Percentiles rank a stretch among this genome's conserved stretches.
Evolutionary conservation across 2,888 invertebrate genomes (phyloP).

Genomic region (Amphipyra tragopoginis): DNA sequence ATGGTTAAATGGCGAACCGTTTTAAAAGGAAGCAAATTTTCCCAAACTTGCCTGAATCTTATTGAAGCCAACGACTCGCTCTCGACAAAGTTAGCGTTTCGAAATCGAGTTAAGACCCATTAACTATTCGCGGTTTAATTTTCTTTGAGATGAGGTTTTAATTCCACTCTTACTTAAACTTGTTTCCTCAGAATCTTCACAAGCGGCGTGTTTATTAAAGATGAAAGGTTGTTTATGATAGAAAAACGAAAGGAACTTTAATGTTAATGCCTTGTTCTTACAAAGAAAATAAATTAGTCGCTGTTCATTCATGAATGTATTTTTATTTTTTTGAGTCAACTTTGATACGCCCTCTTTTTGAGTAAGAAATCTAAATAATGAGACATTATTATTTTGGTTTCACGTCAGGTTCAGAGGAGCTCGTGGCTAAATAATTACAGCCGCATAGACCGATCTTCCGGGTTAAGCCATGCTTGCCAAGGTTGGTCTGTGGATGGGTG

Average conservation of each 20-base stretch:
- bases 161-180: conserved; percentile 75
- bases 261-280: conserved; percentile 22
- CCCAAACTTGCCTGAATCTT: conserved; percentile 80
- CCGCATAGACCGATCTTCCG: too few species aligned
- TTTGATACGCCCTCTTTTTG: too few species aligned
- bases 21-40: conserved; percentile 80
- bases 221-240: conserved; percentile 65
- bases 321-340: too few species aligned
- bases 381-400: too few species aligned
- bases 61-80: conserved; percentile 81
- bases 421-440: too few species aligned
- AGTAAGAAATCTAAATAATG: too few species aligned
- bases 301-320: conserved; percentile 5
- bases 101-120: conserved; percentile 86
- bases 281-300: conserved; percentile 38
- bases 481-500: too few species aligned
- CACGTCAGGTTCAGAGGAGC: too few species aligned
- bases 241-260: conserved; percentile 52
- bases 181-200: conserved; percentile 63
- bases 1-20: conserved; percentile 71
- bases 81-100: conserved; percentile 82
- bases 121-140: conserved; percentile 86
- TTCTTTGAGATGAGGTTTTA: conserved; percentile 83
- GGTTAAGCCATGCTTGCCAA: too few species aligned
- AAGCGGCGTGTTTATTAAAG: conserved; percentile 69